A percentile compares a stretch with the other conserved stretches of the same genome.
Evolutionary conservation across 2,797 vertebrate species (phyloP).

Genomic region (Atherinosoma microstoma): DNA sequence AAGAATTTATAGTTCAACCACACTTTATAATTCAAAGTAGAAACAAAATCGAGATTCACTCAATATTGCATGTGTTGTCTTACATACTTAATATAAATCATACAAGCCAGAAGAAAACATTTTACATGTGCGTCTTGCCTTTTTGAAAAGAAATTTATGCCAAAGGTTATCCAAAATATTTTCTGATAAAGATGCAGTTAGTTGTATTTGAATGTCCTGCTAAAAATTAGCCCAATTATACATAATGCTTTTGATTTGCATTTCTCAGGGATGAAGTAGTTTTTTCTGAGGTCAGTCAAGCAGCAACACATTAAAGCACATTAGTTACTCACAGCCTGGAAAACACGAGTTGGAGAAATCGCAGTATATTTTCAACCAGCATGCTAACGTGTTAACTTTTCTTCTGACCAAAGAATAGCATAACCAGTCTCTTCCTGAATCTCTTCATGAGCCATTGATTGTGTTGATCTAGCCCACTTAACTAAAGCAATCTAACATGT

Average conservation of each 20-base stretch:
- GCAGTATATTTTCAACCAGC: too few species aligned
- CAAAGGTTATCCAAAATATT: background rate
- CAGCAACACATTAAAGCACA: too few species aligned
- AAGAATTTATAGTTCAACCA: constrained; percentile 20
- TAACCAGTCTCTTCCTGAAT: too few species aligned
- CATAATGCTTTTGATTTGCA: too few species aligned
- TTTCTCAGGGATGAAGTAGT: too few species aligned
- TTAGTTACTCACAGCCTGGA: too few species aligned
- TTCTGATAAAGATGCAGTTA: background rate
- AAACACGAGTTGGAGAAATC: too few species aligned
- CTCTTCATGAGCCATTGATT: background rate
- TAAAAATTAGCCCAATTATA: background rate
- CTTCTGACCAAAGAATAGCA: too few species aligned
- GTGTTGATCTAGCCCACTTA: background rate
- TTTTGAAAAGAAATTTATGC: background rate
- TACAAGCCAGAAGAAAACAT: background rate
- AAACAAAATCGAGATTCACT: background rate
- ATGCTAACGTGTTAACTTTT: too few species aligned
- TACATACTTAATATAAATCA: background rate
- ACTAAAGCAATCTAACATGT: background rate
- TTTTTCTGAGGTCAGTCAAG: too few species aligned
- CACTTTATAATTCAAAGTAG: background rate
- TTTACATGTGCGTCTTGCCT: background rate
- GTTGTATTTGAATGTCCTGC: background rate
- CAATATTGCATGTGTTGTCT: background rate